These are phyloP conservation scores for Drosophila hamatofila DNA, from an alignment of 2,888 invertebrate species.

Conservation along the genomic window DNA sequence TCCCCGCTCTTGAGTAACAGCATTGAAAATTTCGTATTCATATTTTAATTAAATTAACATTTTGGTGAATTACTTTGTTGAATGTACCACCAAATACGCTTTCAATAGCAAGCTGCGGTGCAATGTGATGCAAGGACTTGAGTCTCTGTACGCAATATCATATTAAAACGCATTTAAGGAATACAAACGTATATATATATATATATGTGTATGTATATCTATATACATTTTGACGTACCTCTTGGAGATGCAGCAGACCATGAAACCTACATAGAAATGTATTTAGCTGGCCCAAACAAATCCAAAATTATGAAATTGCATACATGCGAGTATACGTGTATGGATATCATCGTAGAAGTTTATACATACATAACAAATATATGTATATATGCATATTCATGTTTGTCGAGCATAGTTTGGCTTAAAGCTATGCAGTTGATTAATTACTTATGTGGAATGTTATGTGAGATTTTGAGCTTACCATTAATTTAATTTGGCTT, in stretches of 20 bases:
- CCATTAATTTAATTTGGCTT: background rate
- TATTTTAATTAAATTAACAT: conserved; percentile 79
- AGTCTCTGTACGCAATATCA: conserved; percentile 23
- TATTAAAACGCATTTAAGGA: conserved; percentile 51
- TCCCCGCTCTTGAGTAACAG: conserved; percentile 6
- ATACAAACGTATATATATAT: background rate
- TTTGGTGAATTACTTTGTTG: conserved; percentile 71
- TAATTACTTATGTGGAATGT: conserved; percentile 3
- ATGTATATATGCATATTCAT: conserved; percentile 2
- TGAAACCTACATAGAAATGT: conserved; percentile 44
- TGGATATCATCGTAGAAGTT: background rate
- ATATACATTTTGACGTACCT: conserved; percentile 15
- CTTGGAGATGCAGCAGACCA: conserved; percentile 61
- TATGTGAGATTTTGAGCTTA: background rate
- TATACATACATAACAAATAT: background rate
- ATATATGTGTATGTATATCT: background rate
- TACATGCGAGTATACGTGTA: background rate
- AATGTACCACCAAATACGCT: conserved; percentile 29
- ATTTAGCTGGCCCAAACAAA: conserved; percentile 28
- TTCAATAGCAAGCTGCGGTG: conserved; percentile 29
- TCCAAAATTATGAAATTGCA: conserved; percentile 19
- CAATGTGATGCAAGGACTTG: conserved; percentile 40
- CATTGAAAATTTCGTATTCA: conserved; percentile 70
- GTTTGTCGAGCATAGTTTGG: conserved; percentile 6
- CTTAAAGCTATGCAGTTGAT: conserved; percentile 1